Evolutionary conservation across 2,797 vertebrate species (phyloP).

Genomic region (Leptoclinus maculatus): DNA sequence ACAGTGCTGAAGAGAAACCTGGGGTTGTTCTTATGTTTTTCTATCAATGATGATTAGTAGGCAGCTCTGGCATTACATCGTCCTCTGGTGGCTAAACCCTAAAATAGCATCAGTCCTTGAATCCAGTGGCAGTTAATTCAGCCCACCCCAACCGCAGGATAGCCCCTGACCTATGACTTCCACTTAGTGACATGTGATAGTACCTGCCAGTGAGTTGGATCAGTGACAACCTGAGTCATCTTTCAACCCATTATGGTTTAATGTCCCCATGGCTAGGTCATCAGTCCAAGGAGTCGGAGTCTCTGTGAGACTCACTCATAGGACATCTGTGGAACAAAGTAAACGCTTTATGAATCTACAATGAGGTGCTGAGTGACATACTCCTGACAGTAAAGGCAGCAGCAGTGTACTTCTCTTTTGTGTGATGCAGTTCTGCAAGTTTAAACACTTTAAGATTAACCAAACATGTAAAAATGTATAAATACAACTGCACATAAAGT

Average conservation of each 20-base stretch:
- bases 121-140: neutral
- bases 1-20: no score
- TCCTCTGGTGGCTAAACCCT: slow-evolving; percentile 36
- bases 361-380: neutral
- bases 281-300: neutral
- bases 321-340: neutral
- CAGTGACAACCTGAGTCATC: neutral
- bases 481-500: neutral
- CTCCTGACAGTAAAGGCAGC: neutral
- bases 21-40: no score
- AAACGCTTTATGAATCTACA: neutral
- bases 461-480: neutral
- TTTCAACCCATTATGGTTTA: slow-evolving; percentile 8
- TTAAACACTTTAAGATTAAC: neutral
- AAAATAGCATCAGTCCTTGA: neutral
- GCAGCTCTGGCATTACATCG: no score
- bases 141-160: neutral
- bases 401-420: neutral
- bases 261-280: neutral
- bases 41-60: no score
- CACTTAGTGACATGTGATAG: slow-evolving; percentile 18
- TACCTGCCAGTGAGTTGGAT: no score
- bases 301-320: neutral
- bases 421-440: neutral
- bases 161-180: slow-evolving; percentile 16